phyloP scores from a whole-genome alignment of 92 coral and sea anemone genomes.

The Chrysogorgia sp. region DNA sequence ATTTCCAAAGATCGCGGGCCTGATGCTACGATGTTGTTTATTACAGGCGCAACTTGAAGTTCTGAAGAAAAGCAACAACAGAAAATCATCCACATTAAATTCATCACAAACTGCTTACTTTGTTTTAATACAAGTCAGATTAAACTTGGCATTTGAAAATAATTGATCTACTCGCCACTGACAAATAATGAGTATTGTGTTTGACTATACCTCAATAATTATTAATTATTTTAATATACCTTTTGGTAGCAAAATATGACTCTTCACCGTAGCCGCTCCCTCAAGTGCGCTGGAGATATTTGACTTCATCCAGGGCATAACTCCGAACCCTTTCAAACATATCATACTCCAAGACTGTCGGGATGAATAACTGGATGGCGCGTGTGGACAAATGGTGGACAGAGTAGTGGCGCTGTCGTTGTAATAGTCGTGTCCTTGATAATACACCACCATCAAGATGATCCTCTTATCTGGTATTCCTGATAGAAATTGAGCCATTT shows the following conservation, averaged over 20 bases:
- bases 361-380: conserved; percentile 4
- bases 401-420: not conserved
- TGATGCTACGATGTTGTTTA: not conserved
- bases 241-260: conserved; percentile 20
- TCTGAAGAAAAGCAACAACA: conserved; percentile 16
- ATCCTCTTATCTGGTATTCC: conserved; percentile 4
- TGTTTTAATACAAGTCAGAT: too few species aligned
- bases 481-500: conserved; percentile 1
- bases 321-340: conserved; percentile 8
- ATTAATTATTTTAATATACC: too few species aligned
- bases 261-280: conserved; percentile 19
- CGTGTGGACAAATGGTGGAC: conserved; percentile 7
- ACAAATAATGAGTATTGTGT: too few species aligned
- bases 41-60: conserved; percentile 20
- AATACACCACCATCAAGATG: conserved; percentile 30
- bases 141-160: too few species aligned
- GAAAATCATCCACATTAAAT: too few species aligned
- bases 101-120: too few species aligned
- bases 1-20: conserved; percentile 2
- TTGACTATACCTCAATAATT: too few species aligned
- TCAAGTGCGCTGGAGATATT: not conserved
- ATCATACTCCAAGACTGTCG: conserved; percentile 31
- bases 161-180: too few species aligned
- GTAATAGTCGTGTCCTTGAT: conserved; percentile 18
- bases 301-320: conserved; percentile 25